Base-by-base conservation (phyloP, 2,888 invertebrate genomes). In the Drosophila glabriapex region DNA sequence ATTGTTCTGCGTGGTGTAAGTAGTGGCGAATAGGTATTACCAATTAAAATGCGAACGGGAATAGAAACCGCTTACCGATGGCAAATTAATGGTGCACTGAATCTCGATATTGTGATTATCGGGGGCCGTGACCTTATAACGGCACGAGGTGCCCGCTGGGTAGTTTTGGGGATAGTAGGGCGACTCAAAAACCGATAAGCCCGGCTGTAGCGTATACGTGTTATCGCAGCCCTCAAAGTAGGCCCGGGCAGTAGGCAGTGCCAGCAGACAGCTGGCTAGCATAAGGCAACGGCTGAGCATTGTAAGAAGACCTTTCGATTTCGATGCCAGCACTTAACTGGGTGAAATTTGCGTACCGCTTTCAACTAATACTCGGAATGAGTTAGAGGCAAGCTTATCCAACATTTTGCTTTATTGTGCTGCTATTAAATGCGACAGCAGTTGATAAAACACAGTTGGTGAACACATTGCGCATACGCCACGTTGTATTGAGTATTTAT, bases 41-140 rank as follows among this genome's bases (percentile, higher is more conserved):
- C 52, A 35, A 41, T 54, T 12, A 19, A 33, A 22, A 12, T 29
- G 19, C 41, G 1, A 19, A n/a, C 22, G 28, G 9, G 12, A 7
- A 6, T 4, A 19, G 9, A 14, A 25, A 7, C 2, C 46, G 25
- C 77, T 73, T 79, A 93, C 93, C 89, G 86, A 85, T 29, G 86
- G 85, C 39, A 93, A 39, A 5, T 33, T 54, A 2, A 93, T 68
- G 14, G 60, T 75, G 69, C 93, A 93, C 9, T 89, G 77, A 0
- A 80, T 58, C 41, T 70, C 55, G 35, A 93, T 91, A 31, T 81
- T 73, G 61, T 91, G 75, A 69, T 92, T 91, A 19, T 71, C 0
- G 0, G 93, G 93, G 2, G 92, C 93, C 3, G 65, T 70, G 39
- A 93, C 76, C n/a, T 69, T 82, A 68, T 93, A 93, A 19, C 93